Evolutionary conservation across 2,888 invertebrate species (phyloP).

Genomic region (Bellardia bayeri): DNA sequence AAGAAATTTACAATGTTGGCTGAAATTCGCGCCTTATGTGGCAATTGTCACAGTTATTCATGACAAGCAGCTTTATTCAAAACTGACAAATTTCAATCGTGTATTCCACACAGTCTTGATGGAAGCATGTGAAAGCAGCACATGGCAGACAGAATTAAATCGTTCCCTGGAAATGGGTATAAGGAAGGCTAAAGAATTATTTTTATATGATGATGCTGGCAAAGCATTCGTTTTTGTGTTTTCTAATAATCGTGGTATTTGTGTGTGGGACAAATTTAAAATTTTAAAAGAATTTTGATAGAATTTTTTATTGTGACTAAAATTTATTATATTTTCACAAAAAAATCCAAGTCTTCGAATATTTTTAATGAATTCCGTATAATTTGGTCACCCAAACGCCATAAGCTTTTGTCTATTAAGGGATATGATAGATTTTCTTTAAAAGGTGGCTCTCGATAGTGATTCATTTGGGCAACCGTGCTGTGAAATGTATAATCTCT

Average conservation of each 20-base stretch:
- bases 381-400: conserved; percentile 92
- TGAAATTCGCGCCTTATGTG: conserved; percentile 78
- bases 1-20: conserved; percentile 78
- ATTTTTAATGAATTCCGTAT: conserved; percentile 88
- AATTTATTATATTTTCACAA: neutral
- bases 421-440: conserved; percentile 91
- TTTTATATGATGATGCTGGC: conserved; percentile 73
- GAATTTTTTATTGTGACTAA: neutral
- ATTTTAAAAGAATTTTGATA: conserved; percentile 71
- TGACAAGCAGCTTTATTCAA: conserved; percentile 75
- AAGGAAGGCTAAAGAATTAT: conserved; percentile 73
- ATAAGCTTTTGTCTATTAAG: conserved; percentile 92
- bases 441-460: conserved; percentile 94
- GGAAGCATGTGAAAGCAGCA: conserved; percentile 74
- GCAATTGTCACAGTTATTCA: conserved; percentile 78
- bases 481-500: conserved; percentile 92
- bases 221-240: conserved; percentile 78
- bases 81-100: conserved; percentile 73
- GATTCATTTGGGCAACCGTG: conserved; percentile 93
- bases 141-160: conserved; percentile 78
- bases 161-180: conserved; percentile 74
- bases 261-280: conserved; percentile 77
- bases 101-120: conserved; percentile 75
- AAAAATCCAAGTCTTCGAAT: conserved; percentile 85
- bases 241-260: conserved; percentile 76